Evolutionary conservation across 2,113 vertebrate species (phyloP).

Genomic region (Todiramphus chloris): DNA sequence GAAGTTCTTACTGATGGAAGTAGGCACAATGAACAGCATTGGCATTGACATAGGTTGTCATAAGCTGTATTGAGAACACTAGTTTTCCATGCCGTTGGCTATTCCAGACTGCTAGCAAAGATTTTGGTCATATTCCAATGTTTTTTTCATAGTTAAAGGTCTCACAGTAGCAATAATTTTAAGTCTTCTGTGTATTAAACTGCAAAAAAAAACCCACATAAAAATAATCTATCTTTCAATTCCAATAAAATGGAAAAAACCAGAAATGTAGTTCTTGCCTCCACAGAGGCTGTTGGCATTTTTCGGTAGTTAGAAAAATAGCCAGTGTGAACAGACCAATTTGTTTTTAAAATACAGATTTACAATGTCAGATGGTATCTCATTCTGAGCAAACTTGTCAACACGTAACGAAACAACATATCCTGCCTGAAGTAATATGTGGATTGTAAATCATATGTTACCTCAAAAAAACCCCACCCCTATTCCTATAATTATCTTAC

Average conservation of each 20-base stretch:
- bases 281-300: background rate
- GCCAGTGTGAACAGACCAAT: background rate
- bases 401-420: background rate
- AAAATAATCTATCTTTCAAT: slow-evolving; percentile 26
- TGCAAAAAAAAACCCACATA: background rate
- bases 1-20: background rate
- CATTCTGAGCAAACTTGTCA: slow-evolving; percentile 10
- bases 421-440: background rate
- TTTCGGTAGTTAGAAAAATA: slow-evolving; percentile 16
- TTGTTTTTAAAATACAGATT: slow-evolving; percentile 23
- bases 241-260: background rate
- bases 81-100: background rate
- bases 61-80: background rate
- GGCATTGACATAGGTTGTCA: background rate
- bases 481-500: background rate
- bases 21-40: background rate
- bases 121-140: background rate
- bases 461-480: background rate
- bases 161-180: slow-evolving; percentile 35
- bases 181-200: slow-evolving; percentile 30
- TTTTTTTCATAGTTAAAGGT: background rate
- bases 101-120: background rate
- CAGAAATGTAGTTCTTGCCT: background rate
- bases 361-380: slow-evolving; percentile 20
- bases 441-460: background rate